Conservation (phyloP, 2,888 invertebrate genomes). For the Hyposoter dolosus region DNA sequence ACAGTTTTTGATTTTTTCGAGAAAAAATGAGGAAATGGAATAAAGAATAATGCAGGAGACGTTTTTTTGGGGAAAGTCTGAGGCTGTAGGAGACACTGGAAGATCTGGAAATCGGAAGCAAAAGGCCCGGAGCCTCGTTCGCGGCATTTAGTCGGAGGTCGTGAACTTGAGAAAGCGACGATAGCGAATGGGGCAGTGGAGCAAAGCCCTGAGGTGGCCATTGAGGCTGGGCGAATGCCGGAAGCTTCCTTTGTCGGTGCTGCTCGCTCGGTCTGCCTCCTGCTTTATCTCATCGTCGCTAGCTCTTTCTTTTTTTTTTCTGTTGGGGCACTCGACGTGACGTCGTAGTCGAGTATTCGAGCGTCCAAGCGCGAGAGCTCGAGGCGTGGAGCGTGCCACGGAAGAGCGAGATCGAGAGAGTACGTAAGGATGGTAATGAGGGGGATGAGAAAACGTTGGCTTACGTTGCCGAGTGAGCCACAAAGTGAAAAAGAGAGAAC, state of each 20-base stretch:
- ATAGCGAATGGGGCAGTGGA: conserved; percentile 74
- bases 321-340: conserved; percentile 44
- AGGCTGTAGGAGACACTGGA: neutral
- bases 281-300: neutral
- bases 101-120: conserved; percentile 6
- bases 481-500: neutral
- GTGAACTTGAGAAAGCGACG: conserved; percentile 68
- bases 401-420: conserved; percentile 45
- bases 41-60: neutral
- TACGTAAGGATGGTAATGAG: conserved; percentile 48
- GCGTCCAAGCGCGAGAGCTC: conserved; percentile 32
- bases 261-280: neutral
- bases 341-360: conserved; percentile 41
- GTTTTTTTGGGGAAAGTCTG: neutral
- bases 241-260: conserved; percentile 34
- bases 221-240: conserved; percentile 46
- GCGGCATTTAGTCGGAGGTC: conserved; percentile 69
- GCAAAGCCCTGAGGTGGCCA: conserved; percentile 72
- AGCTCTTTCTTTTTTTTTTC: neutral
- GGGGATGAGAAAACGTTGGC: conserved; percentile 44
- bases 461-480: conserved; percentile 22
- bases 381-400: conserved; percentile 44
- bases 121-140: conserved; percentile 41
- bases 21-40: neutral
- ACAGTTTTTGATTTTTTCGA: neutral